Conservation (phyloP, 2,797 vertebrate species). For the Moxostoma hubbsi region DNA sequence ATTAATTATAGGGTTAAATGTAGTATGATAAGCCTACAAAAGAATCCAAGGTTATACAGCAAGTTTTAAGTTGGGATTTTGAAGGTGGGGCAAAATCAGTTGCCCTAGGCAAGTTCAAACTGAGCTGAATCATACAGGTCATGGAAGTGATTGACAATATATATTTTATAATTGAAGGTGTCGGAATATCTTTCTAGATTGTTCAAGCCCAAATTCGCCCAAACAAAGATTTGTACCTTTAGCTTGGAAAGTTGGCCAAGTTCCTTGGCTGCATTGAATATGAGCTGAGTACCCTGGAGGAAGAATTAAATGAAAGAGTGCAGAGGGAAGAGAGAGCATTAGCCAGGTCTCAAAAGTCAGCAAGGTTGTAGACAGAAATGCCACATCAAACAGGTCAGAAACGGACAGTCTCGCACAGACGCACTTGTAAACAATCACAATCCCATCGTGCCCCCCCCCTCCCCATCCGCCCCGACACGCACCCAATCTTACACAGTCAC, state of each 20-base stretch:
- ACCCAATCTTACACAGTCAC: constrained; percentile 8
- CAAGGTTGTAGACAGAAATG: constrained; percentile 52
- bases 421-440: constrained; percentile 38
- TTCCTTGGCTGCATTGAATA: constrained; percentile 98
- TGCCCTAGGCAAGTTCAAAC: no score
- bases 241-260: constrained; percentile 97
- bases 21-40: no score
- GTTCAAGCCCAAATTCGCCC: no score
- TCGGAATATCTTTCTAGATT: no score
- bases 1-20: no score
- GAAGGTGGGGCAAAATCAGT: no score
- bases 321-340: constrained; percentile 43
- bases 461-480: no score
- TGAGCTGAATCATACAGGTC: no score
- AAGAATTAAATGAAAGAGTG: constrained; percentile 30
- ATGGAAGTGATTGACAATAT: no score
- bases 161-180: no score
- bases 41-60: no score
- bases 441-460: constrained; percentile 19
- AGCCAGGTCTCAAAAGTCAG: constrained; percentile 52
- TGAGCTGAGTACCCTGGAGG: constrained; percentile 94
- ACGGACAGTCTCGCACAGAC: constrained; percentile 34
- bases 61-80: no score
- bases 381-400: constrained; percentile 70
- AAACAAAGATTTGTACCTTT: constrained; percentile 79